Conservation (phyloP, 1,140 invertebrate genomes). For the Ceratosolen fusciceps region DNA sequence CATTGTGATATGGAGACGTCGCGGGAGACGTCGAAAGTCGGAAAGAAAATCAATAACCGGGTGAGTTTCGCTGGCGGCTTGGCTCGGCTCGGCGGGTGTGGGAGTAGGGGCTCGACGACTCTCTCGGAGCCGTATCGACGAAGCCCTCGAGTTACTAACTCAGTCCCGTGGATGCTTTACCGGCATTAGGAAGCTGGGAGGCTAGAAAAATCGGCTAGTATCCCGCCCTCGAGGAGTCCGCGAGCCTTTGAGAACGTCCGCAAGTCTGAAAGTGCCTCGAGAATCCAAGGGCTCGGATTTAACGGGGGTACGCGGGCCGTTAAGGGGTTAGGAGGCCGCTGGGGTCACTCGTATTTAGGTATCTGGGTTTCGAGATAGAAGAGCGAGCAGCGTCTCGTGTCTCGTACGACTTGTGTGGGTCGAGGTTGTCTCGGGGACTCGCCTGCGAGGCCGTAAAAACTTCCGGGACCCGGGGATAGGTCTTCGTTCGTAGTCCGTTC, state of each 20-base stretch:
- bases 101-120: too few relatives aligned
- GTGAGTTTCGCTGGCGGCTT: not conserved
- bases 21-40: not conserved
- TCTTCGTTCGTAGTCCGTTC: not conserved
- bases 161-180: not conserved
- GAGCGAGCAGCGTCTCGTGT: too few relatives aligned
- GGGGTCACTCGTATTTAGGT: conserved; percentile 36
- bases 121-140: not conserved
- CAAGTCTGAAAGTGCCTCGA: too few relatives aligned
- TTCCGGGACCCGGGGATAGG: not conserved
- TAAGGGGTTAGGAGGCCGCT: conserved; percentile 49
- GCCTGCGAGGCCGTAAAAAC: conserved; percentile 12
- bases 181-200: conserved; percentile 16
- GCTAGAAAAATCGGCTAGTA: not conserved
- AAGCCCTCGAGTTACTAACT: not conserved
- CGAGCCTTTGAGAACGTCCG: too few relatives aligned
- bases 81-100: not conserved
- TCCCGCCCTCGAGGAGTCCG: not conserved
- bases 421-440: not conserved
- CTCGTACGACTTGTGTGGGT: conserved; percentile 5
- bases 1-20: too few relatives aligned
- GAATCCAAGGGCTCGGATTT: conserved; percentile 24
- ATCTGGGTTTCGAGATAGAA: conserved; percentile 44
- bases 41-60: conserved; percentile 36
- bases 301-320: conserved; percentile 37